Base-by-base conservation (phyloP, 2,888 invertebrate genomes). In the Pandemis heparana region DNA sequence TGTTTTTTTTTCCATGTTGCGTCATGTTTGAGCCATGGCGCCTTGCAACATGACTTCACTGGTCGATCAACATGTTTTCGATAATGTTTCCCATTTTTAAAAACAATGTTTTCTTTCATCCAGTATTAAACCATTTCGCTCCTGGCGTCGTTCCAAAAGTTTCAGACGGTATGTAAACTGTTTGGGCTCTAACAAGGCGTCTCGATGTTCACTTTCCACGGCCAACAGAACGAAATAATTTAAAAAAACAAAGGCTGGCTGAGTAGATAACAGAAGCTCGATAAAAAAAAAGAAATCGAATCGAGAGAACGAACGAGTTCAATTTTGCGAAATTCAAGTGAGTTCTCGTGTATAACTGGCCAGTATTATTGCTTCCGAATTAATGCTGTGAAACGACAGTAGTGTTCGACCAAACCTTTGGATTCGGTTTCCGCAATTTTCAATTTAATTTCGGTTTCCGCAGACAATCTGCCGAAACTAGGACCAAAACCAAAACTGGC, bases 161-260 rank as follows among this genome's bases (percentile, higher is more conserved):
- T 63, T 63, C 63, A 63, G 38, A 38, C 65, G 51, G 32, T 63
- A 46, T 51, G 51, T 38, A 65, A 65, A 65, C 51, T 16, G 62
- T 38, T 38, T 41, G 62, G n/a, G 32, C 41, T 38, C 41, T 65
- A 65, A 65, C 51, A 65, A 65, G 65, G 48, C 51, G 48, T 14
- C 51, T 65, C 32, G 32, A 38, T 65, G 65, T 32, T 48, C 65
- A 51, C 38, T 65, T 65, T 65, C 46, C 32, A 51, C 43, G 16
- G 72, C 66, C 56, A 61, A 62, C n/a, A 43, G 23, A 32, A 32
- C 23, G 23, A 32, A 59, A 67, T 48, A 59, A 63, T 46, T 60
- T n/a, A 18, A 68, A 66, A 59, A 67, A 59, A 63, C 62, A 72
- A 16, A 64, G 71, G 70, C 75, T 70, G 59, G 73, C 46, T 23